These are phyloP conservation scores for Bembecia ichneumoniformis DNA, from an alignment of 2,888 invertebrate species.

Conservation along the genomic window DNA sequence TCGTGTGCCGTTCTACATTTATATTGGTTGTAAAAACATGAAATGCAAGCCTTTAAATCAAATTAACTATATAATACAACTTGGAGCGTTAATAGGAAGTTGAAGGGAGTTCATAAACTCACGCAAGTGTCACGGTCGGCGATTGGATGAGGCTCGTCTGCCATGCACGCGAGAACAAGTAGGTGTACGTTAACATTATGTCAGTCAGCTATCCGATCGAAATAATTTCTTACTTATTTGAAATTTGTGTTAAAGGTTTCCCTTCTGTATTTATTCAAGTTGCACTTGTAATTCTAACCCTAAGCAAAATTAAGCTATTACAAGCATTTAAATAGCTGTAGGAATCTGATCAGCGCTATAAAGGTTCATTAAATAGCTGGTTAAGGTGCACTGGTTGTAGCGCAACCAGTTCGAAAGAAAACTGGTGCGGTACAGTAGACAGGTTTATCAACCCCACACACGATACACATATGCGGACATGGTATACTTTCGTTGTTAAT, in stretches of 20 bases:
- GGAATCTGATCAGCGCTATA: neutral
- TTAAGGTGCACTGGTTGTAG: constrained; percentile 19
- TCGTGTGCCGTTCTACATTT: neutral
- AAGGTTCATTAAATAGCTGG: constrained; percentile 46
- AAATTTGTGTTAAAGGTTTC: neutral
- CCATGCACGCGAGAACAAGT: neutral
- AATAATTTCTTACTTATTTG: no score
- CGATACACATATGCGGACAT: constrained; percentile 57
- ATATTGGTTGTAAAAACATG: neutral
- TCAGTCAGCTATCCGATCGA: no score
- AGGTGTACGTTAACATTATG: neutral
- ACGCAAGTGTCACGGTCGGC: neutral
- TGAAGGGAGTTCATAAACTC: neutral
- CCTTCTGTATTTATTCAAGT: neutral
- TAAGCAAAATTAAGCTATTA: neutral
- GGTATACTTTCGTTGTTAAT: constrained; percentile 64
- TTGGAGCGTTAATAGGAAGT: neutral
- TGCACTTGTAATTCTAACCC: neutral
- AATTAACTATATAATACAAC: neutral
- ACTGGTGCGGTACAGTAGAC: constrained; percentile 29
- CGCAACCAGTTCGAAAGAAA: constrained; percentile 40
- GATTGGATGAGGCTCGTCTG: neutral
- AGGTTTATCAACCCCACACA: constrained; percentile 58
- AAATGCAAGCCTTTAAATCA: neutral
- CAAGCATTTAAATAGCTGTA: neutral